Conservation (phyloP, 1,140 invertebrate genomes). For the Sitophilus oryzae region DNA sequence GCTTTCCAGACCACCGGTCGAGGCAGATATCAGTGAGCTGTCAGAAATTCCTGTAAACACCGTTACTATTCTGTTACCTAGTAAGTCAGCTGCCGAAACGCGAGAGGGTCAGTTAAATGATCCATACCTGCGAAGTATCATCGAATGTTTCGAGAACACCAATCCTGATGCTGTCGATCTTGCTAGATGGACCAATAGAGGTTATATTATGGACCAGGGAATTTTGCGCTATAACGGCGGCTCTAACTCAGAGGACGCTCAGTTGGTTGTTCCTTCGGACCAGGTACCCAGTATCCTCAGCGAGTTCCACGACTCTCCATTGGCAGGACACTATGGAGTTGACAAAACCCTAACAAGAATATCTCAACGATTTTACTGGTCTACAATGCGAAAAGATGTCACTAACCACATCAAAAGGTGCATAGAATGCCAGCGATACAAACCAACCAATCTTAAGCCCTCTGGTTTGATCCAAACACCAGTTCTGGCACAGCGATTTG, state of each 20-base stretch:
- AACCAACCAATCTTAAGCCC: constrained; percentile 25
- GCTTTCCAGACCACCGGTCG: constrained; percentile 24
- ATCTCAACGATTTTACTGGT: constrained; percentile 31
- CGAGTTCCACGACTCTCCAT: not conserved
- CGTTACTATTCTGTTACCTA: constrained; percentile 31
- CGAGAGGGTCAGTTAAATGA: constrained; percentile 32
- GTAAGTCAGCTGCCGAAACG: constrained; percentile 19
- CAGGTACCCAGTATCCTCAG: not conserved
- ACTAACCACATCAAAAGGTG: constrained; percentile 18
- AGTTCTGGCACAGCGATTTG: constrained; percentile 27
- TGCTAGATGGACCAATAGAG: constrained; percentile 4
- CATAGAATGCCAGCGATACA: constrained; percentile 20
- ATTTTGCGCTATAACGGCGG: constrained; percentile 7
- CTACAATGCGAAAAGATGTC: constrained; percentile 17
- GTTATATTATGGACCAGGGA: constrained; percentile 9
- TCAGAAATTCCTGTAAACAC: constrained; percentile 25
- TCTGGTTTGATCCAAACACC: constrained; percentile 36
- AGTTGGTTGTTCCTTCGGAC: constrained; percentile 6
- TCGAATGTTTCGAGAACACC: constrained; percentile 22
- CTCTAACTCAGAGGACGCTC: constrained; percentile 8
- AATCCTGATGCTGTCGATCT: not conserved
- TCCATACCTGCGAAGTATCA: constrained; percentile 28
- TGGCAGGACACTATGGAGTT: not conserved
- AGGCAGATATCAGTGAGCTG: too few species aligned
- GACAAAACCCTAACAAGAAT: constrained; percentile 30